Percentiles rank a stretch among this genome's conserved stretches.
These are phyloP conservation scores for Glandiceps talaboti DNA, from an alignment of 53 echinoderm and acorn worm genomes.

Conservation along the genomic window DNA sequence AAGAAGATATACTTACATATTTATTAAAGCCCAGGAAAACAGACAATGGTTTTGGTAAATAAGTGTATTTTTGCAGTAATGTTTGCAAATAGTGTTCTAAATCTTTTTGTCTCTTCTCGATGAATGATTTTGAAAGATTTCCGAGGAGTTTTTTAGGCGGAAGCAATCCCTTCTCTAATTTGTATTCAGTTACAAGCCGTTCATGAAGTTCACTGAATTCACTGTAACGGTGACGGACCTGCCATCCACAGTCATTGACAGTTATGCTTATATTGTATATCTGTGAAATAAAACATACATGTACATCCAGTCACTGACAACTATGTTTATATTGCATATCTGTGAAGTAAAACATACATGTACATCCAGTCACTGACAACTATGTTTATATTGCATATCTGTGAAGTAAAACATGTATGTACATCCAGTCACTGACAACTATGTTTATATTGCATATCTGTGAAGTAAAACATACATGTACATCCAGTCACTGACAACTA, in stretches of 20 bases:
- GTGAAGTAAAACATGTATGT: no score
- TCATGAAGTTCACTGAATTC: constrained; percentile 89
- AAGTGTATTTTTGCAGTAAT: constrained; percentile 33
- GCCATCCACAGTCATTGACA: constrained; percentile 76
- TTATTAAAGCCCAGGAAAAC: constrained; percentile 94
- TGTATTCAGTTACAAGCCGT: constrained; percentile 44
- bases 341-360: no score
- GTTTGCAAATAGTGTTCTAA: constrained; percentile 62
- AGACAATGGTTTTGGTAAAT: constrained; percentile 53
- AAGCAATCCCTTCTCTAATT: constrained; percentile 37
- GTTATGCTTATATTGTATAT: constrained; percentile 65
- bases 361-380: no score
- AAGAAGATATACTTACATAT: constrained; percentile 69
- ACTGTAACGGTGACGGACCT: constrained; percentile 87
- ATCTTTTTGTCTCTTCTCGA: constrained; percentile 70
- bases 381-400: no score
- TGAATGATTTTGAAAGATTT: constrained; percentile 76
- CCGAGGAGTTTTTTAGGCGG: constrained; percentile 90
- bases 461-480: no score
- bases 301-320: no score
- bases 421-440: no score
- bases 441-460: no score
- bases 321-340: no score
- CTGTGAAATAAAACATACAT: no score
- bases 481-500: no score